Evolutionary conservation across 2,888 invertebrate species (phyloP).

Genomic region (Thysanoteuthis rhombus): DNA sequence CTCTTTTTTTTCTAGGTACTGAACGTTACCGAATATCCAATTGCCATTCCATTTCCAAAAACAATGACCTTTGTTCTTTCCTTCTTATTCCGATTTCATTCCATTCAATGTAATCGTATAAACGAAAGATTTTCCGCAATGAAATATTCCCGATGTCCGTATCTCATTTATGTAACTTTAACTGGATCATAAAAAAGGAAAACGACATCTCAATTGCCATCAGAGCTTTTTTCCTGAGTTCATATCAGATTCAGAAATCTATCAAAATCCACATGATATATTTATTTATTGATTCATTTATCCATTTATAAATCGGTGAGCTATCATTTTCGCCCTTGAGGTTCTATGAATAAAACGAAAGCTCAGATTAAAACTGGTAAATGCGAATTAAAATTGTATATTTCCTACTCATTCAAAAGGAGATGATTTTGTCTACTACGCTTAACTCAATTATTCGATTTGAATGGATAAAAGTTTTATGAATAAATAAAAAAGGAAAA

Average conservation of each 20-base stretch:
- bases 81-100: too few relatives aligned
- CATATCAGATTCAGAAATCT: neutral
- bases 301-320: neutral
- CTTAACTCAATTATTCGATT: neutral
- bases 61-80: too few relatives aligned
- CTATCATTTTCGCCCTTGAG: neutral
- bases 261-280: neutral
- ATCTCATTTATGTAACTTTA: neutral
- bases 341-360: neutral
- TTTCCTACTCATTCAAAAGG: neutral
- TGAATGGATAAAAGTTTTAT: neutral
- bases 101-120: too few relatives aligned
- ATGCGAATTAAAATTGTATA: neutral
- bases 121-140: too few relatives aligned
- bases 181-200: neutral
- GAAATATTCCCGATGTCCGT: too few relatives aligned
- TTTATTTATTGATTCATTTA: neutral
- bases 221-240: too few relatives aligned
- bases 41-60: too few relatives aligned
- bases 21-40: too few relatives aligned
- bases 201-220: neutral
- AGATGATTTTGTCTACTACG: neutral
- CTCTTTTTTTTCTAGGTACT: too few relatives aligned
- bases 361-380: neutral
- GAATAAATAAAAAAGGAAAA: too few relatives aligned